Evolutionary conservation across 1,140 invertebrate species (phyloP).

Genomic region (Drosophila melanogaster): Release_6_plus_ISO1_MT NC_004354.4:5358501-5359000

Average conservation of each 20-base stretch:
- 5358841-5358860: too few species aligned
- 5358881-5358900: neutral
- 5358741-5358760: neutral
- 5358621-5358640: constrained; percentile 61
- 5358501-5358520: constrained; percentile 17
- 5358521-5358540: constrained; percentile 12
- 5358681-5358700: constrained; percentile 71
- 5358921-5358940: neutral
- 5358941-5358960: too few species aligned
- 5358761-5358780: neutral
- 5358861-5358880: too few species aligned
- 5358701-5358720: constrained; percentile 66
- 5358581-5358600: constrained; percentile 18
- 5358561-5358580: constrained; percentile 6
- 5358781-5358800: too few species aligned
- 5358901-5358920: neutral
- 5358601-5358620: constrained; percentile 63
- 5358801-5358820: too few species aligned
- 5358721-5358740: constrained; percentile 47
- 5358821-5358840: neutral
- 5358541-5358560: constrained; percentile 2
- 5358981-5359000: too few species aligned
- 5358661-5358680: constrained; percentile 70
- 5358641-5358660: constrained; percentile 69
- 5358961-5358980: too few species aligned